Percentiles rank a stretch among this genome's conserved stretches.
phyloP scores from a whole-genome alignment of 1,140 invertebrate genomes.

The Drosophila nikananu region DNA sequence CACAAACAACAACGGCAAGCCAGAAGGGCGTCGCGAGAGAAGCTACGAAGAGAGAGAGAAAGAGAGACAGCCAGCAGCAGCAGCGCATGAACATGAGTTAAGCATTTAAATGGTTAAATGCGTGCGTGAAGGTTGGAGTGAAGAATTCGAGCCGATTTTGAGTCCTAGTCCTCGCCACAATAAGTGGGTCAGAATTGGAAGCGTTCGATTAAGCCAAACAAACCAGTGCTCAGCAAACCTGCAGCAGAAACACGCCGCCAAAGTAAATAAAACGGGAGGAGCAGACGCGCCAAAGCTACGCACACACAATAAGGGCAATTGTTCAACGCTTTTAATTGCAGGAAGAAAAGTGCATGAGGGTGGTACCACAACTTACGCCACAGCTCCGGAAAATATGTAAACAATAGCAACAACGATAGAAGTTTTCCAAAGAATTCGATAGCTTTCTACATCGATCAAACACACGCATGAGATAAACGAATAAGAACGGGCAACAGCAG shows the following conservation, averaged over 20 bases:
- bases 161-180: constrained; percentile 59
- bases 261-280: constrained; percentile 22
- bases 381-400: constrained; percentile 27
- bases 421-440: constrained; percentile 25
- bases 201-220: constrained; percentile 54
- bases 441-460: constrained; percentile 40
- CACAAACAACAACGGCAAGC: constrained; percentile 46
- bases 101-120: constrained; percentile 72
- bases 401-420: constrained; percentile 11
- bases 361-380: constrained; percentile 10
- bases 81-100: constrained; percentile 60
- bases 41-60: constrained; percentile 2
- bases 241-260: constrained; percentile 29
- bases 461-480: constrained; percentile 32
- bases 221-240: constrained; percentile 14
- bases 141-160: constrained; percentile 64
- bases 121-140: constrained; percentile 72
- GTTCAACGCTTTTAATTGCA: constrained; percentile 29
- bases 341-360: constrained; percentile 36
- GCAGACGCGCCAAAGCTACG: constrained; percentile 17
- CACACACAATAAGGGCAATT: constrained; percentile 29
- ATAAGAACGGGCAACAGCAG: constrained; percentile 22
- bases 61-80: neutral
- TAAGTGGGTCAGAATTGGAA: constrained; percentile 70
- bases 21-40: constrained; percentile 57